A percentile compares a stretch with the other conserved stretches of the same genome.
Conservation (phyloP, 2,888 invertebrate species). For the Harmothoe impar region DNA sequence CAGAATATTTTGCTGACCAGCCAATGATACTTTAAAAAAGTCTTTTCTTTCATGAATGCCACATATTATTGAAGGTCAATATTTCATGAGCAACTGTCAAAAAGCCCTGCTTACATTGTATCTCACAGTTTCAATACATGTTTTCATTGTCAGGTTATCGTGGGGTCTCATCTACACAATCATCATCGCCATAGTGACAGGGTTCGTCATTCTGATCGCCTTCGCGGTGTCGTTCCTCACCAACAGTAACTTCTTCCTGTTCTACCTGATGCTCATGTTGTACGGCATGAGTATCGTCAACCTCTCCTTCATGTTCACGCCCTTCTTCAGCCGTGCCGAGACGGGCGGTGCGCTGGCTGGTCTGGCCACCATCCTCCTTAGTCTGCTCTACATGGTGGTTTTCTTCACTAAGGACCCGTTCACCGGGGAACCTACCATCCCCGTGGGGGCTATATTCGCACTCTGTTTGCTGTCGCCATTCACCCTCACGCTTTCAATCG, state of each 20-base stretch:
- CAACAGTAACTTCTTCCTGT: conserved; percentile 90
- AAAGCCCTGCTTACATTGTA: too few species aligned
- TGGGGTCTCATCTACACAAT: conserved; percentile 92
- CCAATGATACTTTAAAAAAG: too few species aligned
- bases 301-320: conserved; percentile 92
- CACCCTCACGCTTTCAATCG: conserved; percentile 92
- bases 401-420: conserved; percentile 87
- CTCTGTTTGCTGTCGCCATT: conserved; percentile 92
- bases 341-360: conserved; percentile 90
- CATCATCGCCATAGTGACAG: conserved; percentile 88
- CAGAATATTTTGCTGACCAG: too few species aligned
- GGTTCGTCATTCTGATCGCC: conserved; percentile 84
- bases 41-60: too few species aligned
- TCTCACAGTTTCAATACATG: too few species aligned
- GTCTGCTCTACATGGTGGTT: conserved; percentile 92
- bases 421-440: conserved; percentile 74
- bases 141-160: conserved; percentile 87
- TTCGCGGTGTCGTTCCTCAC: conserved; percentile 89
- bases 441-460: conserved; percentile 89
- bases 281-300: conserved; percentile 92
- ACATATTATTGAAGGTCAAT: too few species aligned
- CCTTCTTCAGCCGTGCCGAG: conserved; percentile 90
- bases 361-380: conserved; percentile 90
- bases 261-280: conserved; percentile 90
- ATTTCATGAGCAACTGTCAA: too few species aligned